Conservation (phyloP, 92 coral and sea anemone species). For the Epizoanthus fatuus region DNA sequence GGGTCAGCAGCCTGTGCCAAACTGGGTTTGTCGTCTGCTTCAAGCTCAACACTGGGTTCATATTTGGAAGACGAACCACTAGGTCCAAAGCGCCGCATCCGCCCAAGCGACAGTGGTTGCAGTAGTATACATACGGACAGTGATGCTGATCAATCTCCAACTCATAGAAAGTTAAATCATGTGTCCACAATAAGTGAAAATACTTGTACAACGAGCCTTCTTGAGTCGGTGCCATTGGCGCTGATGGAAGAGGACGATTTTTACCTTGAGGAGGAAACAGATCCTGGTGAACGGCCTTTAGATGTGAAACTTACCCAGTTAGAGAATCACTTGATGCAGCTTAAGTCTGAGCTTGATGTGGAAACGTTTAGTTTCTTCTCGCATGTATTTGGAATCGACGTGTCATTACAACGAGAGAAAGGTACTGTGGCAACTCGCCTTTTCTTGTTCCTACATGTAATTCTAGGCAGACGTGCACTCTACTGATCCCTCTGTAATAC, state of each 20-base stretch:
- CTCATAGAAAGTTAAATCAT: constrained; percentile 37
- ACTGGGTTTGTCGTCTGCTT: constrained; percentile 45
- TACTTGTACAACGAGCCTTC: constrained; percentile 21
- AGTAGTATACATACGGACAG: constrained; percentile 78
- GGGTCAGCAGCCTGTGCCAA: constrained; percentile 4
- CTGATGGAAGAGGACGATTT: constrained; percentile 76
- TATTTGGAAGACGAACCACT: constrained; percentile 87
- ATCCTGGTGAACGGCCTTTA: constrained; percentile 55
- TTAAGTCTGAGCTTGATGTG: constrained; percentile 82
- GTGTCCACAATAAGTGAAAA: constrained; percentile 52
- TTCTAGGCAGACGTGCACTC: constrained; percentile 15
- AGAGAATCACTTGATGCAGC: constrained; percentile 74
- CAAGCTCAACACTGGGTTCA: constrained; percentile 87
- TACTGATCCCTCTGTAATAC: neutral
- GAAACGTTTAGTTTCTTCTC: constrained; percentile 88
- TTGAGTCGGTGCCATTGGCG: constrained; percentile 80
- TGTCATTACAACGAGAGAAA: constrained; percentile 57
- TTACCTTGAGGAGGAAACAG: constrained; percentile 57
- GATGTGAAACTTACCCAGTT: constrained; percentile 76
- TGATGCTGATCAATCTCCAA: constrained; percentile 76
- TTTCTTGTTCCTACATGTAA: neutral
- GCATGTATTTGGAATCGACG: constrained; percentile 79
- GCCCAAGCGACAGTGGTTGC: constrained; percentile 92
- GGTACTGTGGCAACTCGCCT: constrained; percentile 39
- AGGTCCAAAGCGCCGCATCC: constrained; percentile 74